Evolutionary conservation across 1,140 invertebrate genomes (phyloP).

Genomic region (Formica exsecta): DNA sequence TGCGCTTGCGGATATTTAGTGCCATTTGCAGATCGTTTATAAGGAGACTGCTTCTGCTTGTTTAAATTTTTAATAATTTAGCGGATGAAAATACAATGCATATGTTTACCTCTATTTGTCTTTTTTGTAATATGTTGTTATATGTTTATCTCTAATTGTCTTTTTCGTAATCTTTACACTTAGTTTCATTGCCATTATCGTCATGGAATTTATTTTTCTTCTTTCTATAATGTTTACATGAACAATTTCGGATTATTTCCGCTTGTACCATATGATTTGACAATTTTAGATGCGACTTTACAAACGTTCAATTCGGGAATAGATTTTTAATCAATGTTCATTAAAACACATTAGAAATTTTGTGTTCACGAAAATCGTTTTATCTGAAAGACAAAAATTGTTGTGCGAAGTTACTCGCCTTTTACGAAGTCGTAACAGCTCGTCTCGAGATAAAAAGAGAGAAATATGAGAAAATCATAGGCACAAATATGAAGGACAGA

Average conservation of each 20-base stretch:
- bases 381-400: conserved; percentile 12
- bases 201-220: neutral
- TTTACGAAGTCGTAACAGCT: neutral
- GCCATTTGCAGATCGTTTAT: neutral
- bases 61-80: conserved; percentile 32
- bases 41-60: neutral
- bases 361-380: neutral
- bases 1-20: conserved; percentile 33
- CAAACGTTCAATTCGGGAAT: neutral
- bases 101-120: neutral
- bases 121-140: neutral
- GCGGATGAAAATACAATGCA: neutral
- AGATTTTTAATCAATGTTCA: neutral
- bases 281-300: neutral
- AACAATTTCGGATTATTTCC: neutral
- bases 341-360: neutral
- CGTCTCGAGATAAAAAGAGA: neutral
- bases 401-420: conserved; percentile 12
- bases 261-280: neutral
- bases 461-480: neutral
- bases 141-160: too few relatives aligned
- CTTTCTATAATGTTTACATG: neutral
- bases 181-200: neutral
- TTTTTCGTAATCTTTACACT: neutral
- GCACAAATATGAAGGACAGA: conserved; percentile 1